Percentiles rank a stretch among this genome's conserved stretches.
These are phyloP conservation scores for Sylvia atricapilla DNA, from an alignment of 2,113 vertebrate species.

Conservation along the genomic window DNA sequence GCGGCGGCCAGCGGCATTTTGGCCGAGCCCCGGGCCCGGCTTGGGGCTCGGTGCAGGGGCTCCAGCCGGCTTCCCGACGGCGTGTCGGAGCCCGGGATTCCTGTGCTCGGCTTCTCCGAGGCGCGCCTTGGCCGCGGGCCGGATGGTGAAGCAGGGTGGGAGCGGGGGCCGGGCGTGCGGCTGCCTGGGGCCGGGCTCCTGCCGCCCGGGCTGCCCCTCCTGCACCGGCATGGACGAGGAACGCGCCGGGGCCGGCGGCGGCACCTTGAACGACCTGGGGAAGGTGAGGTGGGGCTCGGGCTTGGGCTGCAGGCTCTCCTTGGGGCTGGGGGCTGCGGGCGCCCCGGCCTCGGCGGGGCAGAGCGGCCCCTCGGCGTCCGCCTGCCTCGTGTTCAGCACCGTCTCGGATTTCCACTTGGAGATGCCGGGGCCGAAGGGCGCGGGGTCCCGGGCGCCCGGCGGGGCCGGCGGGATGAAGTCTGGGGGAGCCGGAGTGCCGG, in stretches of 20 bases:
- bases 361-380: conserved; percentile 38
- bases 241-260: conserved; percentile 72
- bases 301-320: conserved; percentile 25
- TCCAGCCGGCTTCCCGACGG: background rate
- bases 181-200: conserved; percentile 15
- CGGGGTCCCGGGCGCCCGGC: background rate
- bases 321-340: conserved; percentile 41
- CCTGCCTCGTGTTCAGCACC: conserved; percentile 59
- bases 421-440: background rate
- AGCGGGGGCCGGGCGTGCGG: conserved; percentile 40
- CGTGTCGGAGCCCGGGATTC: background rate
- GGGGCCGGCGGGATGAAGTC: conserved; percentile 61
- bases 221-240: conserved; percentile 72
- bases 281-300: conserved; percentile 70
- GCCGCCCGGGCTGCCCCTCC: background rate
- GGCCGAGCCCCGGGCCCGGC: background rate
- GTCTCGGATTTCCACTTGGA: conserved; percentile 75
- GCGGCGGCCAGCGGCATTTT: accelerated
- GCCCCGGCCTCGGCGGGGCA: background rate
- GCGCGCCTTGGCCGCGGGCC: background rate
- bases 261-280: conserved; percentile 74
- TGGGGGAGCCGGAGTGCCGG: conserved; percentile 62
- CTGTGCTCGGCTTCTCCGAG: background rate
- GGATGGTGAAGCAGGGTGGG: conserved; percentile 62
- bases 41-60: background rate